Evolutionary conservation across 2,113 vertebrate genomes (phyloP).

Genomic region (Hemibagrus wyckioides): DNA sequence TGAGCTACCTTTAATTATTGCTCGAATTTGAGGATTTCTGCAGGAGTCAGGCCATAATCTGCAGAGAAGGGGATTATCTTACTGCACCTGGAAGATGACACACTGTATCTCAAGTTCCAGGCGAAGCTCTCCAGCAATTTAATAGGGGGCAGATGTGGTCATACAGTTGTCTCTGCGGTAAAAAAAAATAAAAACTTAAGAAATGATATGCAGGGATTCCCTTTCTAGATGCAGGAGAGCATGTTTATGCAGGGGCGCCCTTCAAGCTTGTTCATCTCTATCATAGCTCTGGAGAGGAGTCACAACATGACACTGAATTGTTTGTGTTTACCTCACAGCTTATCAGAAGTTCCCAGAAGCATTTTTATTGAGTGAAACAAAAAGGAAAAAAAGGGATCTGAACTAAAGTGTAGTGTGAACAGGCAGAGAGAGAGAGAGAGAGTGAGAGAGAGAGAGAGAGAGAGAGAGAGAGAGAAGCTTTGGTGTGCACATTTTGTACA

Average conservation of each 20-base stretch:
- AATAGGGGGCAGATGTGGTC: constrained; percentile 24
- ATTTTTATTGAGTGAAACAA: background rate
- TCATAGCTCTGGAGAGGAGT: background rate
- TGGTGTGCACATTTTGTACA: background rate
- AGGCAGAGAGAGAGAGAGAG: constrained; percentile 7
- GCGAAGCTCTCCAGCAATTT: constrained; percentile 45
- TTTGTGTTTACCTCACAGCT: constrained; percentile 29
- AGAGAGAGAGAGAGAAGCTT: constrained; percentile 2
- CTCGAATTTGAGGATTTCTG: constrained; percentile 43
- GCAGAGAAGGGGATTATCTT: constrained; percentile 61
- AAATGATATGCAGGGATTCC: background rate
- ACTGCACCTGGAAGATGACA: constrained; percentile 61
- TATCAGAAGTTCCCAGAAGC: constrained; percentile 40
- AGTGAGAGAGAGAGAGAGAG: constrained; percentile 6
- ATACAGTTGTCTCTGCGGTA: constrained; percentile 18
- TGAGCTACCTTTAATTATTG: constrained; percentile 65
- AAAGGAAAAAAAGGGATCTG: background rate
- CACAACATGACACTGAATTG: constrained; percentile 1
- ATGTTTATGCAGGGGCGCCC: background rate
- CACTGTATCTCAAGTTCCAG: constrained; percentile 44
- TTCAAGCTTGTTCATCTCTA: background rate
- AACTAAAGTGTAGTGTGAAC: background rate
- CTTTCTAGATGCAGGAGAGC: constrained; percentile 2
- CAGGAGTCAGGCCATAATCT: constrained; percentile 50
- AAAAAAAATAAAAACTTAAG: background rate